These are phyloP conservation scores for Dicaeum eximium DNA, from an alignment of 2,113 vertebrate species.

Conservation along the genomic window DNA sequence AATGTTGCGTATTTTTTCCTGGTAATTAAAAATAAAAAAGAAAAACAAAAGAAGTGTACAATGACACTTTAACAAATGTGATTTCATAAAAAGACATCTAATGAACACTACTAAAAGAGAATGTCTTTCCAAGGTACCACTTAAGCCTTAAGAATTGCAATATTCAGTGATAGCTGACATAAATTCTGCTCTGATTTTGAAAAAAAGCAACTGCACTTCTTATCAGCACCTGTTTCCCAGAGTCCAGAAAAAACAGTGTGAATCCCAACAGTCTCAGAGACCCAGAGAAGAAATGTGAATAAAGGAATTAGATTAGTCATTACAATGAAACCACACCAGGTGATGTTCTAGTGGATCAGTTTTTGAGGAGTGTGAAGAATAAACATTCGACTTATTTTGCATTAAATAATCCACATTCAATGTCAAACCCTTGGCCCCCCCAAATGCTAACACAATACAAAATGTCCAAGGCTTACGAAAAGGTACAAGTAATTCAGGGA, in stretches of 20 bases:
- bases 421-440: background rate
- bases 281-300: background rate
- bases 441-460: background rate
- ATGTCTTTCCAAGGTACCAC: background rate
- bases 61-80: background rate
- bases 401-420: background rate
- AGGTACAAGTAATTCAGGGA: background rate
- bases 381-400: background rate
- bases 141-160: background rate
- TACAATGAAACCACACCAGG: background rate
- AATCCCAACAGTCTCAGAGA: background rate
- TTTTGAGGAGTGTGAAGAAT: background rate
- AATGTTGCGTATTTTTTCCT: slow-evolving; percentile 76
- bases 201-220: background rate
- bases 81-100: background rate
- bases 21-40: background rate
- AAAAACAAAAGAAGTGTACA: background rate
- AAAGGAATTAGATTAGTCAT: background rate
- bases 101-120: background rate
- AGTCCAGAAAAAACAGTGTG: background rate
- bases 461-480: background rate
- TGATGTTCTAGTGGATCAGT: background rate
- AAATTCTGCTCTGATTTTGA: background rate
- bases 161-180: background rate
- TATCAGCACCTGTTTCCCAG: background rate